Conservation (phyloP, 2,888 invertebrate genomes). For the Thumatha senex region DNA sequence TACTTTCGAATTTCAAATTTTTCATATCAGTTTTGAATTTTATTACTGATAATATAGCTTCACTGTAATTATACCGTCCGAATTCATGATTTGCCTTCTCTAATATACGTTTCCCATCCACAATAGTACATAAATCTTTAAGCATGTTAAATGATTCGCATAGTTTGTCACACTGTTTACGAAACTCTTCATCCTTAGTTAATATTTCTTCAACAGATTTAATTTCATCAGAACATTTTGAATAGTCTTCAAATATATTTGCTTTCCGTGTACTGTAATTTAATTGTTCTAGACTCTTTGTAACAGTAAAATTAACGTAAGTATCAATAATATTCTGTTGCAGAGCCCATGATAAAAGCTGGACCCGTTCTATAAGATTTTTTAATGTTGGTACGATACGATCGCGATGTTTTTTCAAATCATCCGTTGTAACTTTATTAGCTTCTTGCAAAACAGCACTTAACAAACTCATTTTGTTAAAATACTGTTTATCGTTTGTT, state of each 20-base stretch:
- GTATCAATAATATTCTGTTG: conserved; percentile 70
- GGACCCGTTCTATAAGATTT: conserved; percentile 64
- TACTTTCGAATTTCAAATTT: conserved; percentile 59
- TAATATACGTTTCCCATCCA: conserved; percentile 60
- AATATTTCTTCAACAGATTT: conserved; percentile 46
- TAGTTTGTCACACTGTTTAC: conserved; percentile 50
- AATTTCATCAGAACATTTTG: conserved; percentile 45
- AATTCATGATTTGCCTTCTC: conserved; percentile 68
- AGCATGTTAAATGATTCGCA: conserved; percentile 48
- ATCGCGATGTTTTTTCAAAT: conserved; percentile 60
- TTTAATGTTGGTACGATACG: conserved; percentile 55
- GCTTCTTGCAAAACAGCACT: conserved; percentile 68
- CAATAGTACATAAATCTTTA: conserved; percentile 55
- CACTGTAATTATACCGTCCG: conserved; percentile 60
- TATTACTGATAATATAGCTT: conserved; percentile 60
- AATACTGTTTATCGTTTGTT: not conserved
- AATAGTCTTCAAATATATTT: conserved; percentile 57
- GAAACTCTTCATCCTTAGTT: conserved; percentile 56
- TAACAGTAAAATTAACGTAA: conserved; percentile 60
- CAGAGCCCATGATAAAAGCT: conserved; percentile 68
- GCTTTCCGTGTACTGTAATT: conserved; percentile 67
- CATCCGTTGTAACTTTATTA: conserved; percentile 57
- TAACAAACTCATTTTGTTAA: conserved; percentile 68
- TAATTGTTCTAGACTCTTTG: conserved; percentile 71
- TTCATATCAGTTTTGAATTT: conserved; percentile 51